Percentiles rank a stretch among this genome's conserved stretches.
phyloP scores from a whole-genome alignment of 2,113 vertebrate genomes.

The Thinocorus orbignyianus region DNA sequence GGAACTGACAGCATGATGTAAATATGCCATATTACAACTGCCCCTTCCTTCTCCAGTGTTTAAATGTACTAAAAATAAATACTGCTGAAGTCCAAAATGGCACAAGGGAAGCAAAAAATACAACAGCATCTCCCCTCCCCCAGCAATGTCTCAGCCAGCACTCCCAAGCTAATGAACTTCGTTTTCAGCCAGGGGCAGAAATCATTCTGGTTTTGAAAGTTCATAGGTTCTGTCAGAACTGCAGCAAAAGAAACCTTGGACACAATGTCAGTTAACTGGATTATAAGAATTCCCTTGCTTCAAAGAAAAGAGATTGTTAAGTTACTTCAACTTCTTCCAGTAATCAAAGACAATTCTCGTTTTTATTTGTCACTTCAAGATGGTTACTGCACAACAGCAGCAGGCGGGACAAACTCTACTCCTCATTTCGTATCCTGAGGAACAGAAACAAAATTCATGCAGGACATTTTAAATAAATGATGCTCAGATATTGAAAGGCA shows the following conservation, averaged over 20 bases:
- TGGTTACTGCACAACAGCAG: neutral
- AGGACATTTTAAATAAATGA: neutral
- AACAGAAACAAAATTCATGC: neutral
- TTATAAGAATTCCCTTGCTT: neutral
- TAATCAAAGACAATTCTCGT: neutral
- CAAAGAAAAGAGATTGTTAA: neutral
- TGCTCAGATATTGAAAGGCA: neutral
- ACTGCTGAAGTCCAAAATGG: slow-evolving; percentile 25
- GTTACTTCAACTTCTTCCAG: neutral
- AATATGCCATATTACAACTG: slow-evolving; percentile 56
- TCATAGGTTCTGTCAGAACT: neutral
- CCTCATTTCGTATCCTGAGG: neutral
- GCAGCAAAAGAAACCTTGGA: neutral
- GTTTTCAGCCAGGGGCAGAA: slow-evolving; percentile 7
- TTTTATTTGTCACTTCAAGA: neutral
- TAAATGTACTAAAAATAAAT: slow-evolving; percentile 64
- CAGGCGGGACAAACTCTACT: neutral
- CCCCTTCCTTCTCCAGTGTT: slow-evolving; percentile 43
- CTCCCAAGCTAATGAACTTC: slow-evolving; percentile 16
- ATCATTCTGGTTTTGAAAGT: neutral
- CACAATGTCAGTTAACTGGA: neutral
- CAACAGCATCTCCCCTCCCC: neutral
- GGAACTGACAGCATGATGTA: slow-evolving; percentile 58
- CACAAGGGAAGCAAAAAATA: slow-evolving; percentile 26
- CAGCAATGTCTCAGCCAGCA: neutral